Evolutionary conservation across 1,140 invertebrate genomes (phyloP).

Genomic region (Drosophila equinoxialis): DNA sequence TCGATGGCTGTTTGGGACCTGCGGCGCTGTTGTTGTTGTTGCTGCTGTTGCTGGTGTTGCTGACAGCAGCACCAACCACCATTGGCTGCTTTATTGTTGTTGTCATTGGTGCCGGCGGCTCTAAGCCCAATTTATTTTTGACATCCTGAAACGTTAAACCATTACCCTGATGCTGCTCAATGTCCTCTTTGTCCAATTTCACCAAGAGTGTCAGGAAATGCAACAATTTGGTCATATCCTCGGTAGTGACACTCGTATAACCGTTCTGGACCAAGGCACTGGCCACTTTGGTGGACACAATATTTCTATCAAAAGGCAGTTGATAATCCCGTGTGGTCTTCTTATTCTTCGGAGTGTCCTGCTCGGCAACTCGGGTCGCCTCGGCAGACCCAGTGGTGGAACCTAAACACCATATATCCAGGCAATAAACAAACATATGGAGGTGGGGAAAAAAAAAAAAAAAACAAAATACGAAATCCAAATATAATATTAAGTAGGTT

Average conservation of each 20-base stretch:
- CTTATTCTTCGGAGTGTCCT: not conserved
- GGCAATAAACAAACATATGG: slow-evolving; percentile 3
- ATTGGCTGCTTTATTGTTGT: no score
- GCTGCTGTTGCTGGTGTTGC: no score
- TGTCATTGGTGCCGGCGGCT: not conserved
- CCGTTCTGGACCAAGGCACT: slow-evolving; percentile 89
- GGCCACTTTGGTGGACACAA: slow-evolving; percentile 90
- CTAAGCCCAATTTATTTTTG: slow-evolving; percentile 26
- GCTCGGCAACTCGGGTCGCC: not conserved
- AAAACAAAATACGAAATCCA: slow-evolving; percentile 1
- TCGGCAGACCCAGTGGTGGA: not conserved
- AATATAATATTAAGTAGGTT: slow-evolving; percentile 4
- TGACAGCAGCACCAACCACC: no score
- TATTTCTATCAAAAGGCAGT: slow-evolving; percentile 69
- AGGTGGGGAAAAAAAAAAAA: not conserved
- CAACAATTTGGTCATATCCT: slow-evolving; percentile 89
- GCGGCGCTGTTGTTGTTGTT: no score
- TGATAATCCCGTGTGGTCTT: slow-evolving; percentile 22
- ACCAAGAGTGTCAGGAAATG: slow-evolving; percentile 89
- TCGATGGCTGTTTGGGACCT: not conserved
- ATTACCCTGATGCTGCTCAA: slow-evolving; percentile 8
- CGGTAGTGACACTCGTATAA: slow-evolving; percentile 89
- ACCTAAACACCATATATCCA: slow-evolving; percentile 7
- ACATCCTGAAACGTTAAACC: slow-evolving; percentile 50
- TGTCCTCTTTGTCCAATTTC: slow-evolving; percentile 38